These are phyloP conservation scores for Aselliscus stoliczkanus DNA, from an alignment of 2,797 vertebrate genomes.

Conservation along the genomic window DNA sequence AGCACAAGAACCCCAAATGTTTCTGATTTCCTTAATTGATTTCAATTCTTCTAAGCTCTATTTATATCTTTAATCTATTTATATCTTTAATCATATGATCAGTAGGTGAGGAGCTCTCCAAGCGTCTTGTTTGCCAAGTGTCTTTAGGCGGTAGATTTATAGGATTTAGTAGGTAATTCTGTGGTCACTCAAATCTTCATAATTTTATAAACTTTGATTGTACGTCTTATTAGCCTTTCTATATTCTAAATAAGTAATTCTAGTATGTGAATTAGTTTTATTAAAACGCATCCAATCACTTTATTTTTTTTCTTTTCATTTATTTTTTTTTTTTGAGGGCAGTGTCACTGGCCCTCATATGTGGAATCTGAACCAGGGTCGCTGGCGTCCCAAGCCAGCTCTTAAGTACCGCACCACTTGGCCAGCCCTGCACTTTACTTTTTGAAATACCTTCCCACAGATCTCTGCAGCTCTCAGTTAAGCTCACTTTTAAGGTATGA, in stretches of 20 bases:
- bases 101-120: not conserved
- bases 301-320: too few relatives aligned
- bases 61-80: not conserved
- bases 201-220: not conserved
- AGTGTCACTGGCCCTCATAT: too few relatives aligned
- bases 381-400: too few relatives aligned
- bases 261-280: not conserved
- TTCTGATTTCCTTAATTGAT: conserved; percentile 18
- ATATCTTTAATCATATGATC: not conserved
- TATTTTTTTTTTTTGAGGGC: too few relatives aligned
- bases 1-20: not conserved
- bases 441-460: not conserved
- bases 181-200: not conserved
- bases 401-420: too few relatives aligned
- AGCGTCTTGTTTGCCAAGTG: not conserved
- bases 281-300: not conserved
- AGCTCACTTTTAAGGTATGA: not conserved
- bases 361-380: too few relatives aligned
- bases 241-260: not conserved
- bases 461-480: not conserved
- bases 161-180: not conserved
- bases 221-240: not conserved
- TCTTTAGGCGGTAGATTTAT: not conserved
- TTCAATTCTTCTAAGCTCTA: not conserved
- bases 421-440: not conserved